Conservation (phyloP, 2,797 vertebrate genomes). For the Danio choprae region DNA sequence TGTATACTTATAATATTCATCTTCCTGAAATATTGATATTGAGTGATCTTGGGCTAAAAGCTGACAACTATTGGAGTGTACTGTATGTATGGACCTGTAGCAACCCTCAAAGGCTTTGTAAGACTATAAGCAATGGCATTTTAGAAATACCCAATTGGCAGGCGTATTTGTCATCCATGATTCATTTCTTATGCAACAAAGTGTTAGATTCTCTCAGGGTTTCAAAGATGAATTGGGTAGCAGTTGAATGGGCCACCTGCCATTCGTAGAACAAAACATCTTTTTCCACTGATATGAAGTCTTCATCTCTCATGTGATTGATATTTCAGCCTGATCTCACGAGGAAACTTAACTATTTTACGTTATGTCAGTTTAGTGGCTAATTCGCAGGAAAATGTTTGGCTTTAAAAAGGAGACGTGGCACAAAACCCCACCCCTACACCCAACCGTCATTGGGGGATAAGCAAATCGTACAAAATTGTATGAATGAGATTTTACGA, state of each 20-base stretch:
- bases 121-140: not conserved
- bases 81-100: not conserved
- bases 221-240: not conserved
- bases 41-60: not conserved
- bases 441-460: too few relatives aligned
- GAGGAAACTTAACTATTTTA: too few relatives aligned
- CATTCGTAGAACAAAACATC: not conserved
- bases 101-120: not conserved
- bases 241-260: not conserved
- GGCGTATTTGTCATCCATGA: not conserved
- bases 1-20: not conserved
- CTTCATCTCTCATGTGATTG: not conserved
- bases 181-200: not conserved
- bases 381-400: too few relatives aligned
- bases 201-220: not conserved
- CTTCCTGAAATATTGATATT: not conserved
- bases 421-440: too few relatives aligned
- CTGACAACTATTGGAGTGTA: not conserved
- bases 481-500: too few relatives aligned
- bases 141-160: not conserved
- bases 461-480: too few relatives aligned
- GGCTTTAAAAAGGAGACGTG: too few relatives aligned
- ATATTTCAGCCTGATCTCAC: too few relatives aligned
- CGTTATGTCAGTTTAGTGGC: too few relatives aligned
- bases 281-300: not conserved